These are phyloP conservation scores for Ochropleura leucogaster DNA, from an alignment of 2,888 invertebrate genomes.

Conservation along the genomic window DNA sequence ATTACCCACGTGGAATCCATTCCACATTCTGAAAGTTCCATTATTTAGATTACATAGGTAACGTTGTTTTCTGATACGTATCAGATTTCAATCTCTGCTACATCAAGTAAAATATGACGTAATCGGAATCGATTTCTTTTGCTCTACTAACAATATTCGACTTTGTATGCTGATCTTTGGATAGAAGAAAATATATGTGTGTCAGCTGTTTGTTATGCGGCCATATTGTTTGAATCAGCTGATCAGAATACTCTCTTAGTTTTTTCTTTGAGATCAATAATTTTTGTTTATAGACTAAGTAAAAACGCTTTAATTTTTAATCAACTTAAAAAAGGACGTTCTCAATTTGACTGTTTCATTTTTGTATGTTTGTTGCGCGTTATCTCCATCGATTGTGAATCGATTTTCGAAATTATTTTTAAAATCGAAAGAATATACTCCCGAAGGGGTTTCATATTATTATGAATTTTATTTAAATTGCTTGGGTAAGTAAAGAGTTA, in stretches of 20 bases:
- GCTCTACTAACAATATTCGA: slow-evolving; percentile 35
- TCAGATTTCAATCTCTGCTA: slow-evolving; percentile 45
- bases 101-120: slow-evolving; percentile 36
- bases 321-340: no score
- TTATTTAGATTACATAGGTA: slow-evolving; percentile 40
- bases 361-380: no score
- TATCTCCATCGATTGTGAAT: no score
- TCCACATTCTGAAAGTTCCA: slow-evolving; percentile 33
- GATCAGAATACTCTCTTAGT: slow-evolving; percentile 8
- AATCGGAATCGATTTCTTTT: slow-evolving; percentile 48
- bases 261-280: slow-evolving; percentile 9
- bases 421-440: no score
- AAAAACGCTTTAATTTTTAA: neutral
- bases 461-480: no score
- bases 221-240: slow-evolving; percentile 31
- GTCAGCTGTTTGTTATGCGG: slow-evolving; percentile 38
- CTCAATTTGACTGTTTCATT: no score
- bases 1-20: slow-evolving; percentile 24
- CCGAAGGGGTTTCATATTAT: no score
- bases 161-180: slow-evolving; percentile 37
- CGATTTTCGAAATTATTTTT: no score
- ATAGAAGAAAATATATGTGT: slow-evolving; percentile 22
- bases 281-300: slow-evolving; percentile 3
- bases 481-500: no score
- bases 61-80: slow-evolving; percentile 44